Evolutionary conservation across 1,140 invertebrate species (phyloP).

Genomic region (Pseudobourletiella spinata): DNA sequence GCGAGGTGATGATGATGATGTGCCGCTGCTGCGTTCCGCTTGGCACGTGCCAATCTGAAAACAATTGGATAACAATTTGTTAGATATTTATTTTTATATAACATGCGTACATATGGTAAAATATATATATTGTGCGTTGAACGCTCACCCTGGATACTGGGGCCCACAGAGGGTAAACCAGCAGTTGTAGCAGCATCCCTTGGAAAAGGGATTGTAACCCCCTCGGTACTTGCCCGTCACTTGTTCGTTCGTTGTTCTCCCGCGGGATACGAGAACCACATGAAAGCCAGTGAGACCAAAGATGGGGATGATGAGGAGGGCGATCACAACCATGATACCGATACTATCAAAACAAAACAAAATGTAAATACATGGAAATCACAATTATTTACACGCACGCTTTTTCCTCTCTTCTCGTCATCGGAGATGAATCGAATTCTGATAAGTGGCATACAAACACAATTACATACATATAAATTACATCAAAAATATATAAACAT

Average conservation of each 20-base stretch:
- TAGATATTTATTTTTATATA: no score
- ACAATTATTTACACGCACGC: no score
- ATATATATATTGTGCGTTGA: no score
- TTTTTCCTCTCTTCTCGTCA: no score
- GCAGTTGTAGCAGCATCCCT: conserved; percentile 87
- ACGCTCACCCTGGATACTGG: conserved; percentile 81
- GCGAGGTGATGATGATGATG: conserved; percentile 5
- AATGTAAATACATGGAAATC: no score
- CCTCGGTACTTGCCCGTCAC: conserved; percentile 97
- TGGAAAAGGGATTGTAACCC: conserved; percentile 92
- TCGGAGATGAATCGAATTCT: no score
- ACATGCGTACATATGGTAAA: no score
- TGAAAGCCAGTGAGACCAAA: conserved; percentile 96
- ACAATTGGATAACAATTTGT: no score
- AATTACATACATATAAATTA: no score
- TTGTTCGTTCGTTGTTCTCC: conserved; percentile 99
- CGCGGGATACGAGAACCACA: conserved; percentile 88
- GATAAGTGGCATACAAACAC: no score
- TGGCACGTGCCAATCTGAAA: conserved; percentile 23
- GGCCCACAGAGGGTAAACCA: conserved; percentile 92
- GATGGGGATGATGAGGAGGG: conserved; percentile 88
- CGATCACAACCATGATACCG: conserved; percentile 83
- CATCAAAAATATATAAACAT: background rate
- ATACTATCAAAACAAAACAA: no score
- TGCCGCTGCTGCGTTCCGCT: conserved; percentile 1